Evolutionary conservation across 2,113 vertebrate genomes (phyloP), one percentile per base, ranked within the genome.

Genomic region (Silurus meridionalis): DNA sequence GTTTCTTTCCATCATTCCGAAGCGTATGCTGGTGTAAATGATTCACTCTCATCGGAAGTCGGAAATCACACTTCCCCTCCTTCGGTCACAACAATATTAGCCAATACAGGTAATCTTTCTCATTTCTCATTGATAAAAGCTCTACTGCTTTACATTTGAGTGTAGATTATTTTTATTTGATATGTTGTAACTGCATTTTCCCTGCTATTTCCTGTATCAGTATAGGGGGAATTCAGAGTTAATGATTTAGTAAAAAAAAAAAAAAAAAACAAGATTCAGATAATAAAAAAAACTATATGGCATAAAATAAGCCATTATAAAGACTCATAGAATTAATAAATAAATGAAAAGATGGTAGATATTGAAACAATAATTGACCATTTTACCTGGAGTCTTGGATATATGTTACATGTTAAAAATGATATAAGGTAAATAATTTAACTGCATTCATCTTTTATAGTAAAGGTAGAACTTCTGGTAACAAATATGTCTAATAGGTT

Each of bases 21-120:
- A 89, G 88, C 69, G n/a, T 83, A 17, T 72, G 63, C 71, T 19
- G 17, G 0, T 80, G 72, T 50, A 28, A 80, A 85, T 28, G 9
- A 46, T 14, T 82, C 64, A 11, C 13, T 1, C 0, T 2, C 10
- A 4, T 4, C 21, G 46, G 25, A 58, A 13, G 21, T 1, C 28
- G 53, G 25, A 64, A 21, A 10, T 58, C 9, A 37, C 37, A 37
- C 21, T 61, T 67, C 79, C 28, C 6, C 53, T 5, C 8, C 10
- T 15, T 6, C 21, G 0, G 6, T 50, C 52, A 64, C 48, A 17
- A 63, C 6, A 37, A 23, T 28, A 23, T 37, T 5, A 25, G 7
- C 15, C 13, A 19, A 1, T 10, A 46, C 37, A 66, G 69, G 88
- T 89, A 71, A 21, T 48, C 25, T 25, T 72, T 83, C 13, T 13